A percentile compares a stretch with the other conserved stretches of the same genome.
These are phyloP conservation scores for Cantharis lateralis DNA, from an alignment of 2,888 invertebrate genomes.

Conservation along the genomic window DNA sequence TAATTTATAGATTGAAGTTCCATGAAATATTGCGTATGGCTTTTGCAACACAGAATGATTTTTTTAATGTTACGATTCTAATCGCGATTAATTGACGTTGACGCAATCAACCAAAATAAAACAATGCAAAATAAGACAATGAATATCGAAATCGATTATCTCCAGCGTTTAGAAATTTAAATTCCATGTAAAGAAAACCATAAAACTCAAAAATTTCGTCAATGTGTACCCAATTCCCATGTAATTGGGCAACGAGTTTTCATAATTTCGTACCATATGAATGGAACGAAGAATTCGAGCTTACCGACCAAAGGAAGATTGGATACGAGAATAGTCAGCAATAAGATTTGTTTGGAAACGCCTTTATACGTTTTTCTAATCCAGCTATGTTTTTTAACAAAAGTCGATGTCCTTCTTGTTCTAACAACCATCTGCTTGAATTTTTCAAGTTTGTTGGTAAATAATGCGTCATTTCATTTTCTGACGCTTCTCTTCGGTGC, in stretches of 20 bases:
- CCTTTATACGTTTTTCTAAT: neutral
- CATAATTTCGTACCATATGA: neutral
- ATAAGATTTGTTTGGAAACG: neutral
- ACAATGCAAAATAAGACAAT: neutral
- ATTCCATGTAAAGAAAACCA: neutral
- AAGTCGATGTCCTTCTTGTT: neutral
- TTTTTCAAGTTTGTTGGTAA: neutral
- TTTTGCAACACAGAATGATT: neutral
- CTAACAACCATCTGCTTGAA: neutral
- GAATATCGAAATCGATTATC: neutral
- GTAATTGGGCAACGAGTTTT: neutral
- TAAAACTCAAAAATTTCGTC: neutral
- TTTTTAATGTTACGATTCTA: neutral
- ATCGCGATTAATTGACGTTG: neutral
- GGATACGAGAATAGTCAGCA: neutral
- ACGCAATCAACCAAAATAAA: neutral
- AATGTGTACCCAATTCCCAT: neutral
- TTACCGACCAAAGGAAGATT: neutral
- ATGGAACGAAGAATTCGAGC: neutral
- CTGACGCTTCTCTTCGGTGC: neutral
- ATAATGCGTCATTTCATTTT: neutral
- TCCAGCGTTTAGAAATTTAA: neutral
- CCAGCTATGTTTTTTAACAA: neutral
- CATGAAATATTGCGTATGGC: neutral
- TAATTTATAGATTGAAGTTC: neutral